phyloP scores from a whole-genome alignment of 1,140 invertebrate species.

The Drosophila burlai region DNA sequence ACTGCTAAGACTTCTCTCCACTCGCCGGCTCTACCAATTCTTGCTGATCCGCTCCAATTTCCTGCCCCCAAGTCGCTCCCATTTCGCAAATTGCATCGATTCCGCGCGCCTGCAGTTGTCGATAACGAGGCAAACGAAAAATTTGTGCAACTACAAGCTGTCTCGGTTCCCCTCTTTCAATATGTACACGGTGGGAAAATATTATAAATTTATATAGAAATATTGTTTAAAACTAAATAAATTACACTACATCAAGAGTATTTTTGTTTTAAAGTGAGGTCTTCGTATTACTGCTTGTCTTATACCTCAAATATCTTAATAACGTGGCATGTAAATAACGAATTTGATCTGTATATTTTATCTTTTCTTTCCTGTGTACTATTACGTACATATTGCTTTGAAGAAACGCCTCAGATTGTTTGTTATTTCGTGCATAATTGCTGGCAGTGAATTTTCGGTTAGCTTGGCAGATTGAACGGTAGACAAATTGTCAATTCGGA shows the following conservation, averaged over 20 bases:
- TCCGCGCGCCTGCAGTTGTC: background rate
- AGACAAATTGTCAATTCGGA: conserved; percentile 26
- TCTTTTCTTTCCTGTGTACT: too few species aligned
- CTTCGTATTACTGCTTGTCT: too few species aligned
- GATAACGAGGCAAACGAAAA: background rate
- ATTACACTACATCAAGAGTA: background rate
- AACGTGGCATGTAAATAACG: too few species aligned
- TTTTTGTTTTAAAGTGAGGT: background rate
- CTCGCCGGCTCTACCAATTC: conserved; percentile 26
- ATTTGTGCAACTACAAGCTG: conserved; percentile 28
- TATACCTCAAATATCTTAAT: too few species aligned
- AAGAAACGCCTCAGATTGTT: conserved; percentile 2
- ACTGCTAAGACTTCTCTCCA: conserved; percentile 38
- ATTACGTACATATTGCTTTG: background rate
- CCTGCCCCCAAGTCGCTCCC: conserved; percentile 22
- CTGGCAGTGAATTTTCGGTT: conserved; percentile 17
- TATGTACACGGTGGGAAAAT: conserved; percentile 1
- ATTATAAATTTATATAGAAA: too few species aligned
- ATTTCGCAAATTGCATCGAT: conserved; percentile 42
- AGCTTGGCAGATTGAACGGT: conserved; percentile 15
- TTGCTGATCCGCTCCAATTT: conserved; percentile 50
- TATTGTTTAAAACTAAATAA: background rate
- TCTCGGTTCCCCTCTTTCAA: conserved; percentile 14
- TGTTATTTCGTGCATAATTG: conserved; percentile 38
- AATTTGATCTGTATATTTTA: too few species aligned